A percentile compares a stretch with the other conserved stretches of the same genome.
Conservation (phyloP, 2,113 vertebrate genomes). For the Salvelinus fontinalis region DNA sequence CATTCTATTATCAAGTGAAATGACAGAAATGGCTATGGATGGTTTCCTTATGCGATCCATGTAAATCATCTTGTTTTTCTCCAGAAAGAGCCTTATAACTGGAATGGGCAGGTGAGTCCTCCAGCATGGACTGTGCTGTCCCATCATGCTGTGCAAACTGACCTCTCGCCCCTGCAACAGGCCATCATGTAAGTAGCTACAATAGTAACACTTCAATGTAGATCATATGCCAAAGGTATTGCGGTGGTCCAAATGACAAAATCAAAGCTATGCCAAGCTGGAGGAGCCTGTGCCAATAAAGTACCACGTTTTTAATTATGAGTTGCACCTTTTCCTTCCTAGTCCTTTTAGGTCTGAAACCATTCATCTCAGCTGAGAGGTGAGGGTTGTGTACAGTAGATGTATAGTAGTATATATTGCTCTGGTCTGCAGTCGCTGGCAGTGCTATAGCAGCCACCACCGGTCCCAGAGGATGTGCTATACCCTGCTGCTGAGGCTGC, state of each 20-base stretch:
- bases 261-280: constrained; percentile 22
- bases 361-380: too few species aligned
- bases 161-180: constrained; percentile 82
- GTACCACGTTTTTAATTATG: too few species aligned
- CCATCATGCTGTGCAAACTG: constrained; percentile 83
- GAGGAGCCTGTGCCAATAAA: too few species aligned
- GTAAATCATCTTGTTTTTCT: constrained; percentile 2
- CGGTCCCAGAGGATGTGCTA: constrained; percentile 82
- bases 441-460: constrained; percentile 87
- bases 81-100: constrained; percentile 80
- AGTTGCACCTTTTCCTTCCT: not conserved
- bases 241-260: constrained; percentile 27
- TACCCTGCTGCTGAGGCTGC: constrained; percentile 81
- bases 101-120: constrained; percentile 81
- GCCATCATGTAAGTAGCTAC: constrained; percentile 80
- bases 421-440: constrained; percentile 77
- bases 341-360: constrained; percentile 4
- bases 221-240: not conserved
- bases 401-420: not conserved
- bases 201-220: constrained; percentile 11
- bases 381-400: not conserved
- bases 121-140: constrained; percentile 81
- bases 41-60: not conserved
- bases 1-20: not conserved
- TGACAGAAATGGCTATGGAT: not conserved